These are phyloP conservation scores for Morphnarchus princeps DNA, from an alignment of 2,113 vertebrate genomes.

Conservation along the genomic window DNA sequence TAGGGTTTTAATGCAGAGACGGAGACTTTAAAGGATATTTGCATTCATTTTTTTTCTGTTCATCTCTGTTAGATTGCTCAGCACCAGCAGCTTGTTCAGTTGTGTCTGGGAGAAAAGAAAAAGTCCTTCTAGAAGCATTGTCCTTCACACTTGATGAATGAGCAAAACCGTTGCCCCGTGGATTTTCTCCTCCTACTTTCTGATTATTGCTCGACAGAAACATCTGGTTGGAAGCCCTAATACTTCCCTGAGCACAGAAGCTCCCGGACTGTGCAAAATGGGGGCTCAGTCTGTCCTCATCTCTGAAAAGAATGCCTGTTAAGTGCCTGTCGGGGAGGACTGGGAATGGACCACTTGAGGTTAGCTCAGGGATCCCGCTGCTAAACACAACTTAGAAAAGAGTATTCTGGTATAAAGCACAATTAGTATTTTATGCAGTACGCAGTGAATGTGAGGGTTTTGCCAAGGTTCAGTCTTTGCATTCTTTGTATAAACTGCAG, in stretches of 20 bases:
- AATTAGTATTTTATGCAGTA: background rate
- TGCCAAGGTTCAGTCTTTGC: background rate
- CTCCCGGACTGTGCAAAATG: background rate
- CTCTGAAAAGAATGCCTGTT: background rate
- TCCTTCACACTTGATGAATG: background rate
- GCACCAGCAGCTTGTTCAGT: background rate
- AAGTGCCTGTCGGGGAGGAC: background rate
- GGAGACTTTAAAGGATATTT: background rate
- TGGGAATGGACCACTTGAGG: background rate
- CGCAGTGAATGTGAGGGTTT: background rate
- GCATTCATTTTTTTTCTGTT: background rate
- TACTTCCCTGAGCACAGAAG: background rate
- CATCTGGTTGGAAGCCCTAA: background rate
- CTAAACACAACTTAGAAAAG: background rate
- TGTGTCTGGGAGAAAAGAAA: background rate
- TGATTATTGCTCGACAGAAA: background rate
- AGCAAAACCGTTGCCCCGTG: background rate
- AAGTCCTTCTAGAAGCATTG: background rate
- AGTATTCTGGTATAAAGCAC: background rate
- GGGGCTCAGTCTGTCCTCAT: background rate
- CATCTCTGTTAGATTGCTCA: background rate
- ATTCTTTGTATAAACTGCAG: background rate
- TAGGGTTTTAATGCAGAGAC: background rate
- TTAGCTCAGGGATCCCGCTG: background rate
- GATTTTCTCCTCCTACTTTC: background rate